Evolutionary conservation across 2,113 vertebrate species (phyloP).

Genomic region (Phainopepla nitens): DNA sequence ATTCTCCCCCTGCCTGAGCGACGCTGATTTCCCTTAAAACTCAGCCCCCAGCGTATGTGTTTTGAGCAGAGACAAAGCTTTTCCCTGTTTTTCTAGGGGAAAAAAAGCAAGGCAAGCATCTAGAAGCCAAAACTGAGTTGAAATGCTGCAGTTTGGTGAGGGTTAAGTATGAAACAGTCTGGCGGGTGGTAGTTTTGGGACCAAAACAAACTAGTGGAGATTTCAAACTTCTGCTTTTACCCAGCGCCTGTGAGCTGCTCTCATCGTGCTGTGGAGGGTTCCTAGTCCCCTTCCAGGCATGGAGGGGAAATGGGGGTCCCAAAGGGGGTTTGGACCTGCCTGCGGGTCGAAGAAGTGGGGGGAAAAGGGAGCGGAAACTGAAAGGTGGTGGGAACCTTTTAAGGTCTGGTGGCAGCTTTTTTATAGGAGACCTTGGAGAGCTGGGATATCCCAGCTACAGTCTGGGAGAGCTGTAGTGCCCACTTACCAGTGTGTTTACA

Average conservation of each 20-base stretch:
- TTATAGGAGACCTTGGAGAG: background rate
- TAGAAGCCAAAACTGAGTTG: background rate
- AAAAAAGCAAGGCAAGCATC: background rate
- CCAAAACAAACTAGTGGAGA: background rate
- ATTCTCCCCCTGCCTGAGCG: rapidly evolving
- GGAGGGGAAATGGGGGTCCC: background rate
- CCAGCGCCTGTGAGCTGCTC: too few relatives aligned
- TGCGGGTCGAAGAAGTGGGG: rapidly evolving
- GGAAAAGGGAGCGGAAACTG: background rate
- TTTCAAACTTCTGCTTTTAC: background rate
- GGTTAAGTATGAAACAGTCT: too few relatives aligned
- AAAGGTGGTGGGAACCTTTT: too few relatives aligned
- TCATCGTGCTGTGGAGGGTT: background rate
- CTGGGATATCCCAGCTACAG: background rate
- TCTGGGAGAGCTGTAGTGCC: background rate
- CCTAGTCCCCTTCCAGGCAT: rapidly evolving
- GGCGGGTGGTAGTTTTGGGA: rapidly evolving
- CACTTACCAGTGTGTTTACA: rapidly evolving
- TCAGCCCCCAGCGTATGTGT: rapidly evolving
- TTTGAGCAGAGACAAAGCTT: background rate
- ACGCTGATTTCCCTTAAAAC: background rate
- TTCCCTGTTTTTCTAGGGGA: rapidly evolving
- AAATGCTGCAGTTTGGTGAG: background rate
- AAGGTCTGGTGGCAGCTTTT: background rate
- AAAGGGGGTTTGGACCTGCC: rapidly evolving